Evolutionary conservation across 64 coral and sea anemone species (phyloP), one percentile per base, ranked within the genome.

Genomic region (Montipora capricornis): DNA sequence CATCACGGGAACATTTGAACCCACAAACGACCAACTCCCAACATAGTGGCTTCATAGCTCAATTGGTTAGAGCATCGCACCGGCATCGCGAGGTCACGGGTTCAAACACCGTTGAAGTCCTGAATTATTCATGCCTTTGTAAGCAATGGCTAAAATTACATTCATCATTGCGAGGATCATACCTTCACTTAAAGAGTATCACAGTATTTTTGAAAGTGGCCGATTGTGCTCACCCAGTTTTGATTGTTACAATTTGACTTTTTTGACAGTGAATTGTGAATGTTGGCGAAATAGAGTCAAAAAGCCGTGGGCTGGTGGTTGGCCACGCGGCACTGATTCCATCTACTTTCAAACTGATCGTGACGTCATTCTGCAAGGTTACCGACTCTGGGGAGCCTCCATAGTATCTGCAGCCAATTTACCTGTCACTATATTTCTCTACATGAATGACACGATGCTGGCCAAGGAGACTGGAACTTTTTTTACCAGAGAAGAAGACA

Each of bases 301-400:
- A 4, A 92, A 37, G 1, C 50, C 50, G 44, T 15, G 7, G n/a
- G 0, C 11, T 19, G 64, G 15, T 4, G 14, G 44, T 1, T 85
- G 90, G 90, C 10, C 8, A 77, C 6, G 49, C 10, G 0, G 1
- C 8, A 49, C 66, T 44, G 81, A 86, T 53, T 71, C 80, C 4
- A 78, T 92, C 24, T 69, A 92, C 45, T 92, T 92, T 19, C 82
- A 55, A 15, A 81, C 90, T 1, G 44, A 77, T 77, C 66, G 52
- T 59, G 51, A 92, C 22, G 90, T 86, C 68, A 9, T 76, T 16
- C 47, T 92, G 3, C 45, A 29, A 6, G 81, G 90, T 47, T 92
- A 84, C 12, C 55, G 80, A 6, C 52, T 92, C 70, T 85, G 81
- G 81, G 81, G 80, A 6, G 70, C 77, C 10, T 3, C 0, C 0